Percentiles rank a stretch among this genome's conserved stretches.
phyloP scores from a whole-genome alignment of 2,888 invertebrate genomes.

The Andricus quercusramuli region DNA sequence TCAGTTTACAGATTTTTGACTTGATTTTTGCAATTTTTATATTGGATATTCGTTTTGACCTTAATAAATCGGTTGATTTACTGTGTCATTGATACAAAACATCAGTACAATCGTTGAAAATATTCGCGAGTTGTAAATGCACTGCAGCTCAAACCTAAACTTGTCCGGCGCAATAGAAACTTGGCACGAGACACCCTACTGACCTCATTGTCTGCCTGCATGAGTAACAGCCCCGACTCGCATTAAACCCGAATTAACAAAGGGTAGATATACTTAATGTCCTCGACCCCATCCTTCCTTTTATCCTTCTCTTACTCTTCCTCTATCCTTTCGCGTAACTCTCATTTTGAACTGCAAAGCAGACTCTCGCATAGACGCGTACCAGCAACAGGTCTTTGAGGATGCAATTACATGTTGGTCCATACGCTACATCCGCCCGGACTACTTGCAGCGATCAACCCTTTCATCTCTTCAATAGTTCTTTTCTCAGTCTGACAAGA shows the following conservation, averaged over 20 bases:
- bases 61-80: no score
- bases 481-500: neutral
- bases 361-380: slow-evolving; percentile 60
- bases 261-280: slow-evolving; percentile 68
- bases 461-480: neutral
- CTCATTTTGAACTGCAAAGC: slow-evolving; percentile 67
- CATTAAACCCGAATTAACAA: slow-evolving; percentile 74
- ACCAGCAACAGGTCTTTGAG: slow-evolving; percentile 72
- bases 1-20: no score
- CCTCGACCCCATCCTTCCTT: slow-evolving; percentile 56
- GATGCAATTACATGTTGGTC: slow-evolving; percentile 64
- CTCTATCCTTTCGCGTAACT: slow-evolving; percentile 54
- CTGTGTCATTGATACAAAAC: neutral
- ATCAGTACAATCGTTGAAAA: neutral
- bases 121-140: neutral
- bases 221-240: slow-evolving; percentile 63
- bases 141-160: slow-evolving; percentile 61
- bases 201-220: slow-evolving; percentile 70
- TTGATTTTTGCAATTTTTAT: neutral
- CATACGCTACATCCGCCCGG: slow-evolving; percentile 56
- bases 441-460: neutral
- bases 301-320: slow-evolving; percentile 47
- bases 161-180: slow-evolving; percentile 70
- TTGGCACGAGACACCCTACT: slow-evolving; percentile 71
- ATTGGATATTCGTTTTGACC: neutral